phyloP scores from a whole-genome alignment of 2,797 vertebrate genomes.

The Chrysolophus pictus region DNA sequence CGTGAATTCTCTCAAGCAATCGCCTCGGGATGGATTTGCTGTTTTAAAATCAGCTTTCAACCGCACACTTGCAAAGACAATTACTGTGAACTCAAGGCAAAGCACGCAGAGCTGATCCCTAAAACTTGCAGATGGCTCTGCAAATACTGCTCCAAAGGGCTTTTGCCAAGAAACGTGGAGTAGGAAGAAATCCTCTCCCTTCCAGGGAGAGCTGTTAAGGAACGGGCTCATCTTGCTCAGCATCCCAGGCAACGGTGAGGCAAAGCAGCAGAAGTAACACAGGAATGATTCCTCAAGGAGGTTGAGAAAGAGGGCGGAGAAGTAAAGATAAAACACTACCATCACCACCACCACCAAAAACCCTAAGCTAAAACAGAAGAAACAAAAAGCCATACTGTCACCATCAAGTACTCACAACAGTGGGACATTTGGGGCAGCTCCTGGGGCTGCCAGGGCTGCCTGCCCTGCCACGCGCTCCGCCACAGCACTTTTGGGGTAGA shows the following conservation, averaged over 20 bases:
- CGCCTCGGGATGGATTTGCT: neutral
- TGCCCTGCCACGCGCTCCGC: fast-evolving
- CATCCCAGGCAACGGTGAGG: neutral
- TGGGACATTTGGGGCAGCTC: neutral
- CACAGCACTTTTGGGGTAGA: constrained; percentile 40
- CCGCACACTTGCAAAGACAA: neutral
- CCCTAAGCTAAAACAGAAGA: neutral
- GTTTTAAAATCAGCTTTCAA: neutral
- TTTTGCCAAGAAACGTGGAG: neutral
- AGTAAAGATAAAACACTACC: neutral
- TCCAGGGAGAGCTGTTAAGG: neutral
- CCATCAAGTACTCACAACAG: neutral
- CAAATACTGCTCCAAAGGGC: neutral
- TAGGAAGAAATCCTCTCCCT: neutral
- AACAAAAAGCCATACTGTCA: neutral
- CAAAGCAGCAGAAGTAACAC: neutral
- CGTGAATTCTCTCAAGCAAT: neutral
- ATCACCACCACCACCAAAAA: neutral
- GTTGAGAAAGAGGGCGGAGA: neutral
- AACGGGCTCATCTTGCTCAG: fast-evolving
- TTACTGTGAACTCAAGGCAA: fast-evolving
- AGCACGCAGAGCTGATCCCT: neutral
- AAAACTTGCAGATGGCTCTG: neutral
- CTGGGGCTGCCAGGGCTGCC: neutral
- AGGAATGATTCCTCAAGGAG: neutral